A percentile compares a stretch with the other conserved stretches of the same genome.
These are phyloP conservation scores for Petrocephalus microphthalmus DNA, from an alignment of 2,113 vertebrate species.

Conservation along the genomic window DNA sequence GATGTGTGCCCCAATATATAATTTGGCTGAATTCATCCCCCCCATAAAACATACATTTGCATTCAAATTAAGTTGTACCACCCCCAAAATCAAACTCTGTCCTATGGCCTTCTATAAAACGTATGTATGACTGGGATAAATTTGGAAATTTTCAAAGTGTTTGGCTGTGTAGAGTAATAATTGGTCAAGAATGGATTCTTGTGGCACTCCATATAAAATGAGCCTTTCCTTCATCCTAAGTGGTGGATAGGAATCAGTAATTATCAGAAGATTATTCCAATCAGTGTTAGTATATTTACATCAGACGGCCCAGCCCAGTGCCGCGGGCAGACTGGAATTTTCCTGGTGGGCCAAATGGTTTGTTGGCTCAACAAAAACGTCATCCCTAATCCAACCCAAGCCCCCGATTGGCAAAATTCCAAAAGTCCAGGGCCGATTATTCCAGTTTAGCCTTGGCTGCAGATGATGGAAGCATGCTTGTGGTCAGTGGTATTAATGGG, in stretches of 20 bases:
- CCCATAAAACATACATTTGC: not conserved
- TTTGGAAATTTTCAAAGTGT: not conserved
- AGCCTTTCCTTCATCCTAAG: too few relatives aligned
- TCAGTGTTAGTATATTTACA: too few relatives aligned
- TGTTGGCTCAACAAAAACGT: too few relatives aligned
- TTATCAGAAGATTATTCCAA: too few relatives aligned
- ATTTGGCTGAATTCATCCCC: not conserved
- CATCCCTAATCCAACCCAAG: not conserved
- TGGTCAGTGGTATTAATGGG: not conserved
- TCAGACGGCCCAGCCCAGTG: too few relatives aligned
- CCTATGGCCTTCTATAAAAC: not conserved
- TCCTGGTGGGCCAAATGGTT: too few relatives aligned
- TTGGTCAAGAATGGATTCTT: not conserved
- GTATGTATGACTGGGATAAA: not conserved
- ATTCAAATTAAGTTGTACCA: not conserved
- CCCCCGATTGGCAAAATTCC: not conserved
- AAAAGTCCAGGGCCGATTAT: not conserved
- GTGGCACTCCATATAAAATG: not conserved
- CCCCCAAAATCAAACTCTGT: not conserved
- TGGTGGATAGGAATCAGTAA: too few relatives aligned
- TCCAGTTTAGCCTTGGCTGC: not conserved
- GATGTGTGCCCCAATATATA: not conserved
- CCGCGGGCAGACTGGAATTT: too few relatives aligned
- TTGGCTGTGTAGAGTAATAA: not conserved
- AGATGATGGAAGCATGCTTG: not conserved